Evolutionary conservation across 1,140 invertebrate species (phyloP), one percentile per base, ranked within the genome.

Genomic region (Scaptomyza graminum): DNA sequence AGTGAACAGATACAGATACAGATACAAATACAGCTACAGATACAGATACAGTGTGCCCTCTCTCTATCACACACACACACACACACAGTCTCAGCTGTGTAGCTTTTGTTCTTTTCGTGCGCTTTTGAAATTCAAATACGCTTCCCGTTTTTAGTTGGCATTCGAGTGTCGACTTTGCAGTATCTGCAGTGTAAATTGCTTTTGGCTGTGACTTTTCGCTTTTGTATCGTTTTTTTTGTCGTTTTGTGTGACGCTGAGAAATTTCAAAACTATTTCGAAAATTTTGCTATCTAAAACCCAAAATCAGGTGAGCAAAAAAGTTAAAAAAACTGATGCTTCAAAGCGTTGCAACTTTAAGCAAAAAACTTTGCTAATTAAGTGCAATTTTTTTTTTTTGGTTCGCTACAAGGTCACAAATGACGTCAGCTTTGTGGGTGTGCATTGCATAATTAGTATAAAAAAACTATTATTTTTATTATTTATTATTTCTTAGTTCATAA

Each of bases 91-190:
- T 2, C n/a, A 18, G 25, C 34, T 57, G 59, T 65, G 57, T 82
- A 88, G 70, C 82, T 85, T 87, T 87, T 82, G 83, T 87, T 87
- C 83, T 88, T 74, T 85, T 74, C 56, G 81, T 56, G 64, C 81
- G 65, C 76, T 84, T 79, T 85, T 89, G 76, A 89, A 89, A 84
- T 89, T 88, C 76, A 88, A 89, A 89, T 89, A 76, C 79, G 84
- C 74, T 88, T 87, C 87, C 87, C 81, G 81, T 76, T 71, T 84
- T 90, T 64, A 90, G 87, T 90, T 90, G 87, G 87, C 87, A 85
- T 83, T 54, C 78, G 75, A 82, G 76, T 87, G 87, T 90, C 87
- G 87, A 90, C 87, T 90, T 85, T 81, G 87, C 87, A 85, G 76
- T 85, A 85, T 80, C 81, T 82, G 69, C 64, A 67, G 39, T 74